Conservation (phyloP, 2,888 invertebrate species). For the Amblyjoppa fuscipennis region DNA sequence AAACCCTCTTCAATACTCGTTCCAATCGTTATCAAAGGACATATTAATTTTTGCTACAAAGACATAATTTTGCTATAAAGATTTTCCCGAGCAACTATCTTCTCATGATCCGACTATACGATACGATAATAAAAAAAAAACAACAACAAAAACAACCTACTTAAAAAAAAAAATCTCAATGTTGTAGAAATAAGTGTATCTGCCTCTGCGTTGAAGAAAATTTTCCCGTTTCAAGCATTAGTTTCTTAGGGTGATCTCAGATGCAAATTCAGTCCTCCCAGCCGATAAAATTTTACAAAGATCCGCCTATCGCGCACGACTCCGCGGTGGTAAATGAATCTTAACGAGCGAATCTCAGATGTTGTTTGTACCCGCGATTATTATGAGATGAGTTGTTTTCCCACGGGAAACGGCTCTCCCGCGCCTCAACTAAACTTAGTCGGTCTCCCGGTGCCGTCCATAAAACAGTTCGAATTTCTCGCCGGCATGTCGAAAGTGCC, state of each 20-base stretch:
- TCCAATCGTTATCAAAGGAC: not conserved
- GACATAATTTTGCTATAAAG: no score
- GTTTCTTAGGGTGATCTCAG: no score
- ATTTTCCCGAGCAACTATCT: not conserved
- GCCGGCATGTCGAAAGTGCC: conserved; percentile 55
- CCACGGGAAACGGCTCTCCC: conserved; percentile 29
- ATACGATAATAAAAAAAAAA: not conserved
- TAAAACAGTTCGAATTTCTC: conserved; percentile 69
- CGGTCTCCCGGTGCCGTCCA: conserved; percentile 9
- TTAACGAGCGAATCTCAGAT: not conserved
- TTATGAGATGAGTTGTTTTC: conserved; percentile 16
- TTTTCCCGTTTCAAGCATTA: no score
- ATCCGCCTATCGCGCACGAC: not conserved
- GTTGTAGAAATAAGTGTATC: no score
- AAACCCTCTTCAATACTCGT: not conserved
- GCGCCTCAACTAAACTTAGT: conserved; percentile 9
- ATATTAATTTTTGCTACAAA: no score
- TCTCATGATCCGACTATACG: not conserved
- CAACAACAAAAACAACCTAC: no score
- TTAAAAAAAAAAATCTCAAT: no score
- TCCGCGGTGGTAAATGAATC: not conserved
- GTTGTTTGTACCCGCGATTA: not conserved
- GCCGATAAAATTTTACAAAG: not conserved
- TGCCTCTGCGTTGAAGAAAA: no score
- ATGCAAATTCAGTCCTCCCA: no score